phyloP scores from a whole-genome alignment of 2,888 invertebrate species.

The Ceriagrion tenellum region DNA sequence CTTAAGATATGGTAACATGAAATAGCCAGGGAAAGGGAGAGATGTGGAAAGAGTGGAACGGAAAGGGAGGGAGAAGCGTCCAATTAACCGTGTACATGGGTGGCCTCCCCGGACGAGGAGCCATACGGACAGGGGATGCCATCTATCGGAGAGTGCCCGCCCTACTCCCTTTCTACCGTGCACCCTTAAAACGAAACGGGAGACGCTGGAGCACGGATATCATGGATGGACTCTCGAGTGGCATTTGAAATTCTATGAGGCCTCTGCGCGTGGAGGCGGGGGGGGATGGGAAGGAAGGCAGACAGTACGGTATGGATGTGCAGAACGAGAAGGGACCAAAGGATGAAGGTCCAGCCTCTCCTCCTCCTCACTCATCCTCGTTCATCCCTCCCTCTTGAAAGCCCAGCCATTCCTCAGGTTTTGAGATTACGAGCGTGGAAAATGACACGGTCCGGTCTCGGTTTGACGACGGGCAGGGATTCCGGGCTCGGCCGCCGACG shows the following conservation, averaged over 20 bases:
- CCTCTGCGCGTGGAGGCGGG: neutral
- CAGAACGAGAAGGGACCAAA: neutral
- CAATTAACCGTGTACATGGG: constrained; percentile 56
- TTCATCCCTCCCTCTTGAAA: neutral
- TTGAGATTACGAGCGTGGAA: constrained; percentile 1
- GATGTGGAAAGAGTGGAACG: neutral
- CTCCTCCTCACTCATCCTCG: neutral
- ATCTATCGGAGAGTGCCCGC: neutral
- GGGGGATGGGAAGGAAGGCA: neutral
- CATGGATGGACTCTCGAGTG: constrained; percentile 31
- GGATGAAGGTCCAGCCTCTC: neutral
- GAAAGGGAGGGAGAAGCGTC: constrained; percentile 6
- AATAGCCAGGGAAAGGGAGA: neutral
- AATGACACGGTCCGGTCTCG: constrained; percentile 28
- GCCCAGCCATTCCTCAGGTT: constrained; percentile 7
- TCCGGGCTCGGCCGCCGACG: neutral
- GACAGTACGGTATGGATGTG: neutral
- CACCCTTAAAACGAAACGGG: constrained; percentile 42
- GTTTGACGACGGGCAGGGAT: neutral
- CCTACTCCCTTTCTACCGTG: neutral
- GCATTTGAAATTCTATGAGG: constrained; percentile 61
- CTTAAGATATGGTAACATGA: neutral
- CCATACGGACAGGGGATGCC: neutral
- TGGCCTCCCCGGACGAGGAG: neutral
- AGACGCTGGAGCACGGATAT: neutral